Base-by-base conservation (phyloP, 2,888 invertebrate species). In the Hirtodrosophila duncani region DNA sequence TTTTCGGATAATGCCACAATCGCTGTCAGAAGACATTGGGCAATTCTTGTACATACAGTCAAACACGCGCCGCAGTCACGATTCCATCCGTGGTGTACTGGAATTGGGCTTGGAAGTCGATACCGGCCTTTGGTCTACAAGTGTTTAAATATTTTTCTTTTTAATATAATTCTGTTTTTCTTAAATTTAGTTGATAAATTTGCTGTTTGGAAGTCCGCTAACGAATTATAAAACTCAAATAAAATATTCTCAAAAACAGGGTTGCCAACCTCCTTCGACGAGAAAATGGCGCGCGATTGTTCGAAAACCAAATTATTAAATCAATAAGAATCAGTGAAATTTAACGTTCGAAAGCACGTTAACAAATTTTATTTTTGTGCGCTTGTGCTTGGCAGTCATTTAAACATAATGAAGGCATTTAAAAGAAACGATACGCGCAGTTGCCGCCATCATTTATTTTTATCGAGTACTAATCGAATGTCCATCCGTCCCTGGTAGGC, bases 11-110 rank as follows among this genome's bases (percentile, higher is more conserved):
- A n/a, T n/a, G n/a, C n/a, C n/a, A n/a, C n/a, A n/a, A n/a, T n/a
- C n/a, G 5, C 3, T 2, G 11, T 3, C 13, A 2, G 2, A 2
- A 6, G 3, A 6, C 30, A 14, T 4, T 26, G n/a, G n/a, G n/a
- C 1, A 18, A 8, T 29, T 4, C 16, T 27, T 9, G 10, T 4
- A 1, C n/a, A 3, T 2, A 6, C 41, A 46, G 56, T 56, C 61
- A 57, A 26, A 2, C 29, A 64, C 57, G 64, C 2, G 27, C 14
- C 41, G n/a, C n/a, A n/a, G n/a, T n/a, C n/a, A n/a, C n/a, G n/a
- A n/a, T 10, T 42, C 16, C 8, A 41, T 21, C 3, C 21, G 57
- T 60, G 66, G 64, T 67, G 66, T 55, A 68, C 9, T 67, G 65
- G 67, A 67, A 67, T 7, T 9, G 8, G 8, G 7, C 16, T 30